Conservation (phyloP, 2,888 invertebrate species). For the Drosophila quinaria region DNA sequence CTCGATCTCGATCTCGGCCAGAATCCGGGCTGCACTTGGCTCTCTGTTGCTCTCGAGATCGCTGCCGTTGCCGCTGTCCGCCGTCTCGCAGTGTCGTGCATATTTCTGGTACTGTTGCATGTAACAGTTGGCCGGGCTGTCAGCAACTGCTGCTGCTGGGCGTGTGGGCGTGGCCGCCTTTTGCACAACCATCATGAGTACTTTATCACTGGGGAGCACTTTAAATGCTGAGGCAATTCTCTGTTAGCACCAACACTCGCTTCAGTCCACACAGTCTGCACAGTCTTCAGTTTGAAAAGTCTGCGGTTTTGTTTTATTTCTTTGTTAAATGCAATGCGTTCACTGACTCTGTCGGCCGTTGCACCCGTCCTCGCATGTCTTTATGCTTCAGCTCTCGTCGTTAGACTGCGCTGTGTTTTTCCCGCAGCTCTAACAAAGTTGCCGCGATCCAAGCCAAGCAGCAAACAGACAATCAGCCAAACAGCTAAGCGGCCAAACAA, state of each 20-base stretch:
- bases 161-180: constrained; percentile 63
- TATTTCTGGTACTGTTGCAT: constrained; percentile 75
- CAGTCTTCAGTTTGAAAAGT: neutral
- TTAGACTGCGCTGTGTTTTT: constrained; percentile 69
- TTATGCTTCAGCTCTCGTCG: constrained; percentile 79
- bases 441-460: constrained; percentile 19
- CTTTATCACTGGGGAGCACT: constrained; percentile 5
- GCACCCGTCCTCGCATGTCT: constrained; percentile 76
- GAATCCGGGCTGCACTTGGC: constrained; percentile 31
- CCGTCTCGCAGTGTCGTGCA: constrained; percentile 90
- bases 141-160: constrained; percentile 41
- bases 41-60: constrained; percentile 88
- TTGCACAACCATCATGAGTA: constrained; percentile 62
- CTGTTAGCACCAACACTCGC: constrained; percentile 28
- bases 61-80: constrained; percentile 94
- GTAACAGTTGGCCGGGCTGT: constrained; percentile 58
- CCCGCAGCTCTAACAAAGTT: constrained; percentile 56
- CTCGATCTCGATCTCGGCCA: constrained; percentile 55
- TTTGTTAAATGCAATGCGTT: constrained; percentile 57
- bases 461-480: constrained; percentile 26
- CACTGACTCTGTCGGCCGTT: constrained; percentile 75
- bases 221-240: constrained; percentile 1
- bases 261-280: neutral
- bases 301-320: constrained; percentile 22
- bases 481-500: constrained; percentile 22